Conservation (phyloP, 2,113 vertebrate species). For the Herpailurus yagouaroundi region DNA sequence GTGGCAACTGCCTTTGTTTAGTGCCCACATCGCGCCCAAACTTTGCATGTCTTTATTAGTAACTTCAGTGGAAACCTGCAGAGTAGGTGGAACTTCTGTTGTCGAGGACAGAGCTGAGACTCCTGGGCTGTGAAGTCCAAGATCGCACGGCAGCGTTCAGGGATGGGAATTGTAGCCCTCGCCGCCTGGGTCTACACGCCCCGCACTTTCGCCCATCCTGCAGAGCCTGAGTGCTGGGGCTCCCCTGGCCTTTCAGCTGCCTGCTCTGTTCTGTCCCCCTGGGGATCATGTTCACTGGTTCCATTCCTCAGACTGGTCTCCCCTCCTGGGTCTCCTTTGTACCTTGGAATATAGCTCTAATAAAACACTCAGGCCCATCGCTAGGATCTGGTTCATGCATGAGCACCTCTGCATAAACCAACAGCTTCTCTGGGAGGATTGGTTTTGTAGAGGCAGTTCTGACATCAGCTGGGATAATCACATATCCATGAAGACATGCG, state of each 20-base stretch:
- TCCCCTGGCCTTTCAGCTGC: accelerated
- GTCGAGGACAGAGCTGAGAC: background rate
- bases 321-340: background rate
- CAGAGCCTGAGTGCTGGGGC: background rate
- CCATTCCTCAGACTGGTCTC: background rate
- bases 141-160: background rate
- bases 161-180: accelerated
- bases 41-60: background rate
- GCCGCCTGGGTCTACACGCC: accelerated
- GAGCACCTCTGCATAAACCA: accelerated
- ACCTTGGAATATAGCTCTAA: background rate
- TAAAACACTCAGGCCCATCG: background rate
- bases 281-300: background rate
- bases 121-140: background rate
- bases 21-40: background rate
- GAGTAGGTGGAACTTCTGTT: background rate
- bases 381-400: background rate
- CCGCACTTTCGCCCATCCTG: accelerated
- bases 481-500: background rate
- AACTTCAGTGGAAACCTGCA: background rate
- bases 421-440: background rate
- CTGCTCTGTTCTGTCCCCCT: background rate
- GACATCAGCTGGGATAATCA: no score
- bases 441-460: accelerated
- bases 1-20: background rate